Evolutionary conservation across 2,797 vertebrate genomes (phyloP).

Genomic region (Premnoplex brunnescens): DNA sequence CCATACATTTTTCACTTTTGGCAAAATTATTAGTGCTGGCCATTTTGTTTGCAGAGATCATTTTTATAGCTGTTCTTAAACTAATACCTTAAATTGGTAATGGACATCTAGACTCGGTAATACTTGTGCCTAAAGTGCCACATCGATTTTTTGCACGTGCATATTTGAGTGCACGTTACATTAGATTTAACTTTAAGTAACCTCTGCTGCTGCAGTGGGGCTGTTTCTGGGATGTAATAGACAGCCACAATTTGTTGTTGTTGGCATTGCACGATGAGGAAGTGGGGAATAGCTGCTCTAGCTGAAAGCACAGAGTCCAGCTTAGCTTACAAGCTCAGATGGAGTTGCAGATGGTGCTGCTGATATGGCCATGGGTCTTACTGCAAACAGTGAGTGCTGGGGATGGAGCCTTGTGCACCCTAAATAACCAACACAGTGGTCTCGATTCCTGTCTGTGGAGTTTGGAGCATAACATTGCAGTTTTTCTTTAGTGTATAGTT

Average conservation of each 20-base stretch:
- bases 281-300: background rate
- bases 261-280: background rate
- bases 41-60: background rate
- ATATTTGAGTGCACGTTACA: background rate
- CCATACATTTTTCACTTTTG: background rate
- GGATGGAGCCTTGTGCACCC: background rate
- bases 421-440: background rate
- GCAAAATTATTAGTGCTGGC: background rate
- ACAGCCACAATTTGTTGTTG: background rate
- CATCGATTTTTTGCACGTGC: background rate
- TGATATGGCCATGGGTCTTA: background rate
- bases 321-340: background rate
- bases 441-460: background rate
- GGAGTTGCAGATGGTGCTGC: slow-evolving; percentile 24
- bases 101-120: background rate
- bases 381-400: rapidly evolving
- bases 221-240: background rate
- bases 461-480: background rate
- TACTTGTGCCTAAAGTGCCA: background rate
- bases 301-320: background rate
- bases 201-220: background rate
- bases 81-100: background rate
- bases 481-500: background rate
- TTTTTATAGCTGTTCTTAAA: background rate
- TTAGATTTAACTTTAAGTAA: slow-evolving; percentile 20